Percentiles rank a stretch among this genome's conserved stretches.
phyloP scores from a whole-genome alignment of 2,888 invertebrate genomes.

The Harpagoxenus sublaevis region DNA sequence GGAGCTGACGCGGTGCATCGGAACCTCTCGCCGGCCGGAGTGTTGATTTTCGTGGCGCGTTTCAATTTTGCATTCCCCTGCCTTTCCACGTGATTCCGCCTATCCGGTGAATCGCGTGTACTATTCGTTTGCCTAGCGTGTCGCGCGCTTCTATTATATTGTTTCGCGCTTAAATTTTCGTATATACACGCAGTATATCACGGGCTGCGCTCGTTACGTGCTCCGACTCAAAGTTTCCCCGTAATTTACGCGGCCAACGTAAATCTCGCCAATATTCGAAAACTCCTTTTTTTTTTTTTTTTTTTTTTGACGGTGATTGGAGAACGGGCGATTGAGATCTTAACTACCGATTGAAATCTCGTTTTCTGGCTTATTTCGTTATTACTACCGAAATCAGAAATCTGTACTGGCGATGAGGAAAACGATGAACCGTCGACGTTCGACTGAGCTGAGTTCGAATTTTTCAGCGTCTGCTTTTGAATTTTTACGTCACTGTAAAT shows the following conservation, averaged over 20 bases:
- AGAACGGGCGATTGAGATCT: conserved; percentile 26
- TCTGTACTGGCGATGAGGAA: neutral
- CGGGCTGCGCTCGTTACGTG: conserved; percentile 4
- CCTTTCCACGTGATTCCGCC: conserved; percentile 57
- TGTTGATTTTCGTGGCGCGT: conserved; percentile 69
- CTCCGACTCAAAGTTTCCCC: neutral
- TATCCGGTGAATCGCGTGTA: conserved; percentile 67
- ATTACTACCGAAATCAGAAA: neutral
- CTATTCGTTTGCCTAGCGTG: conserved; percentile 67
- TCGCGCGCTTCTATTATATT: conserved; percentile 21
- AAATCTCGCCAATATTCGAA: conserved; percentile 10
- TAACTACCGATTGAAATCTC: neutral
- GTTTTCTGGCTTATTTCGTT: neutral
- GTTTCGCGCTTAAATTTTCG: conserved; percentile 39
- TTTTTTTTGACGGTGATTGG: neutral
- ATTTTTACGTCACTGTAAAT: neutral
- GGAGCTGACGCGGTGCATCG: conserved; percentile 66
- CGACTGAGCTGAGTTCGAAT: neutral
- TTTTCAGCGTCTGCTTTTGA: neutral
- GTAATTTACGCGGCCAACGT: conserved; percentile 25
- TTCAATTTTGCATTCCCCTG: conserved; percentile 68
- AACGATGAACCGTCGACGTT: neutral
- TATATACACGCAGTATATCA: conserved; percentile 10
- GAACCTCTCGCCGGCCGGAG: conserved; percentile 49
- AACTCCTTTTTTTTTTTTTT: neutral